Percentiles rank a stretch among this genome's conserved stretches.
phyloP scores from a whole-genome alignment of 2,113 vertebrate species.

The Cephalopholis sonnerati region DNA sequence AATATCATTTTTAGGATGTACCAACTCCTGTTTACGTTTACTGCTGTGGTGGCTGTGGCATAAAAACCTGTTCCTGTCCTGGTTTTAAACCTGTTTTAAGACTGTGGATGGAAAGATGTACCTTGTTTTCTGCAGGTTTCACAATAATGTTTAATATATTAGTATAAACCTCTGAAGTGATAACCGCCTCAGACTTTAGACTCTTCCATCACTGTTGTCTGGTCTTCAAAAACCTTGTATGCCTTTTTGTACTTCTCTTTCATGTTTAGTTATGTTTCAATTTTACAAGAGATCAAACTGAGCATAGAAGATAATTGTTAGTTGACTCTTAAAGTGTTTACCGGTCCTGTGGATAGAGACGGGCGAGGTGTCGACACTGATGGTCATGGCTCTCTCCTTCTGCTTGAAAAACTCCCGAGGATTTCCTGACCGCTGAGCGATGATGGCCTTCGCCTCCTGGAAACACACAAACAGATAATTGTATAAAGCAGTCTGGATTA shows the following conservation, averaged over 20 bases:
- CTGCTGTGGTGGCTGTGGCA: background rate
- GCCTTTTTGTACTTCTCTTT: background rate
- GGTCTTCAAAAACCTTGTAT: background rate
- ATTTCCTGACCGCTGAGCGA: constrained; percentile 95
- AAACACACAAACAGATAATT: constrained; percentile 9
- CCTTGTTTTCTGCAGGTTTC: background rate
- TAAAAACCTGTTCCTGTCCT: background rate
- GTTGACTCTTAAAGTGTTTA: constrained; percentile 73
- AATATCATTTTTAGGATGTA: background rate
- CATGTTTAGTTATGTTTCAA: background rate
- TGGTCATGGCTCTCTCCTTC: constrained; percentile 90
- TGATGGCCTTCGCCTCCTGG: constrained; percentile 97
- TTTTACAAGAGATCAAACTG: background rate
- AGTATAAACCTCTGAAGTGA: background rate
- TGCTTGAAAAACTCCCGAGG: constrained; percentile 95
- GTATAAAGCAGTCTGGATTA: background rate
- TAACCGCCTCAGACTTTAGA: no score
- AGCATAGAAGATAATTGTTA: background rate
- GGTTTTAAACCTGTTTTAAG: background rate
- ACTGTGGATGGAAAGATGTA: background rate
- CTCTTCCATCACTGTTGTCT: background rate
- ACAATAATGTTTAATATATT: background rate
- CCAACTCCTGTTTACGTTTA: no score
- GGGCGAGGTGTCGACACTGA: constrained; percentile 88
- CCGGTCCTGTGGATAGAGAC: constrained; percentile 90